Evolutionary conservation across 2,797 vertebrate genomes (phyloP), one percentile per base, ranked within the genome.

Genomic region (Lutjanus argentimaculatus): DNA sequence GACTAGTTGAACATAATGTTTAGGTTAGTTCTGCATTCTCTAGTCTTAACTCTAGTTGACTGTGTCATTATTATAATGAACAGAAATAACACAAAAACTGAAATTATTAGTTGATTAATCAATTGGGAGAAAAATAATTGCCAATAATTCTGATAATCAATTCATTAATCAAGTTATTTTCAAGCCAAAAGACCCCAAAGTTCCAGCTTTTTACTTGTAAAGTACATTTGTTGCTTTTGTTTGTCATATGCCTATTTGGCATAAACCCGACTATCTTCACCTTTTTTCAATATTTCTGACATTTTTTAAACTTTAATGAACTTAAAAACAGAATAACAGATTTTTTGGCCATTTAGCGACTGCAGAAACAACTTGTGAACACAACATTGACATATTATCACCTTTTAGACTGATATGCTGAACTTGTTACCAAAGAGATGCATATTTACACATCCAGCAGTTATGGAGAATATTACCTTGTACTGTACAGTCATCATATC

Each of bases 41-140:
- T 19, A 16, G 0, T 19, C 10, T 40, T 51, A 56, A 25, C 48
- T 40, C 1, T 0, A n/a, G 7, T 62, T 15, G 19, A 4, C 21
- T 12, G 2, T 15, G 19, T 36, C 5, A 62, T 6, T 56, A 6
- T n/a, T 61, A 15, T 30, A 25, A 30, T 16, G 15, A 12, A 45
- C 8, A 74, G 7, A n/a, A 21, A 63, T 13, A 22, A 15, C 25
- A 66, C 1, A 65, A 0, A 52, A 49, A 7, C 69, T 30, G 17
- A 72, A 48, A 58, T 3, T 6, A 64, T 40, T 14, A 40, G 3
- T n/a, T n/a, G n/a, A 40, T 49, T 55, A 46, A 52, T 19, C 6
- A 0, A 25, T 8, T 67, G 8, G 19, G 0, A 1, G 7, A 57
- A 71, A 59, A 49, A 30, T 14, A n/a, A 59, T 15, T 0, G 0